Base-by-base conservation (phyloP, 2,888 invertebrate species). In the Leucophenga maculata region DNA sequence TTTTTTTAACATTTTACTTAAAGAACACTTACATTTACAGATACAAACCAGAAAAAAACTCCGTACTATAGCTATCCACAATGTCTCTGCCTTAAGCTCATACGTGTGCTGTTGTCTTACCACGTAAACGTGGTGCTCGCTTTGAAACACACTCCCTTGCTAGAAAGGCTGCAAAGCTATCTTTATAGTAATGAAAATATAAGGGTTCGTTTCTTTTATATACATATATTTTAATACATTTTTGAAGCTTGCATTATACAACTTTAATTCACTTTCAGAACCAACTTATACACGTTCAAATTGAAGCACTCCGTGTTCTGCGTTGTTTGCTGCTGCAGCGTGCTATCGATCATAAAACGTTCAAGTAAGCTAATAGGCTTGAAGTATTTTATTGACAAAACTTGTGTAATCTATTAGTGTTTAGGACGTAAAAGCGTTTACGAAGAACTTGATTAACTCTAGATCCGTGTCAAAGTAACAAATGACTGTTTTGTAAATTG, bases 21-120 rank as follows among this genome's bases (percentile, higher is more conserved):
- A 65, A n/a, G n/a, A n/a, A 1, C 31, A 60, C 48, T 82, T 84
- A 16, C 18, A 55, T 3, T 46, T 66, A 6, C 52, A 84, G 80
- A 78, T 67, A 77, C 76, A 60, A 54, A 68, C 0, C 26, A 74
- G 6, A 39, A 68, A 6, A 69, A 72, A n/a, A 73, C 82, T 11
- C 72, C 89, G 85, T 83, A 90, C 89, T 66, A 94, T 85, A 92
- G 92, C 6, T 90, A 91, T 75, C 94, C 96, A 3, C 89, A 94
- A 72, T 86, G 92, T 67, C 90, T 92, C 65, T 94, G 94, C 9
- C 84, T 97, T 18, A 95, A 94, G 85, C 88, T 97, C 4, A 87
- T 95, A 46, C 90, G 96, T 78, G 89, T 95, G 66, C 86, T 97
- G 39, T 90, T 93, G 32, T 90, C 92, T 48, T 92, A 93, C 80